Evolutionary conservation across 2,888 invertebrate genomes (phyloP).

Genomic region (Calameuta idolon): DNA sequence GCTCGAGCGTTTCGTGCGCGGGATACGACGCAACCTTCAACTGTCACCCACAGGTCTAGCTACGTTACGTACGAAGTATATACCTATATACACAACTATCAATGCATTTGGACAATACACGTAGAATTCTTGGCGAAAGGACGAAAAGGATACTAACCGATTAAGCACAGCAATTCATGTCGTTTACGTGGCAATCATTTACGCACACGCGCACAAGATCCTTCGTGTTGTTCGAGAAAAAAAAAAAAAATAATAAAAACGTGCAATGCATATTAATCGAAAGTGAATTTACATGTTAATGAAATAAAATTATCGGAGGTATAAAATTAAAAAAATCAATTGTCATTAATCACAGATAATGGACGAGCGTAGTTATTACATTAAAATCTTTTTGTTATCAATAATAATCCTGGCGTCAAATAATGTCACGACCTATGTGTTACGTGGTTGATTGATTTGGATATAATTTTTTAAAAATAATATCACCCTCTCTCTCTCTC

Average conservation of each 20-base stretch:
- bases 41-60: not conserved
- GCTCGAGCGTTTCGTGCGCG: not conserved
- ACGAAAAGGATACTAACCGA: not conserved
- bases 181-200: not conserved
- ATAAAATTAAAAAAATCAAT: not conserved
- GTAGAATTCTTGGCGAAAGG: not conserved
- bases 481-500: not conserved
- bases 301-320: not conserved
- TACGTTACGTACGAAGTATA: not conserved
- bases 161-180: not conserved
- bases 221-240: not conserved
- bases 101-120: not conserved
- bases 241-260: not conserved
- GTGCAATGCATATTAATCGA: not conserved
- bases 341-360: not conserved
- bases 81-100: not conserved
- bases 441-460: not conserved
- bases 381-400: not conserved
- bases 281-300: not conserved
- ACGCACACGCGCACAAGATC: not conserved
- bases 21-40: not conserved
- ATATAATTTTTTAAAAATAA: not conserved
- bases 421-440: not conserved
- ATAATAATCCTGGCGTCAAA: not conserved
- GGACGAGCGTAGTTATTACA: not conserved